These are phyloP conservation scores for Fregetta grallaria DNA, from an alignment of 2,113 vertebrate genomes.

Conservation along the genomic window DNA sequence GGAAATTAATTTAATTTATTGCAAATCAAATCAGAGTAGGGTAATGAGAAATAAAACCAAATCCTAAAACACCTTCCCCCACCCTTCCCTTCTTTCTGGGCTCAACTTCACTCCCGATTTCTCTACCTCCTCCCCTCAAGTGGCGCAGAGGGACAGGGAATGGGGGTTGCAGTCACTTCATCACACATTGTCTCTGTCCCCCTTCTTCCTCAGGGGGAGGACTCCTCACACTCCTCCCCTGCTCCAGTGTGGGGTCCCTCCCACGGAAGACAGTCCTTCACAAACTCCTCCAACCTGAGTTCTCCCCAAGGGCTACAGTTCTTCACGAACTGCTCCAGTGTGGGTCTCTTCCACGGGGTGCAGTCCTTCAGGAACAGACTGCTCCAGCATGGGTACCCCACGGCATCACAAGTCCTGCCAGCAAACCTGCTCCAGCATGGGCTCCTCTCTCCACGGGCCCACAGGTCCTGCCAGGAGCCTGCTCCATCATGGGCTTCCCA, in stretches of 20 bases:
- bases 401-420: not conserved
- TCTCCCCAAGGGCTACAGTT: not conserved
- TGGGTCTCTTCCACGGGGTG: not conserved
- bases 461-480: too few species aligned
- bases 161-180: not conserved
- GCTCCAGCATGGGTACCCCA: not conserved
- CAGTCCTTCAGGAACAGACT: not conserved
- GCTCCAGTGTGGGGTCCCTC: not conserved
- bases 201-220: not conserved
- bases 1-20: not conserved
- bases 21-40: not conserved
- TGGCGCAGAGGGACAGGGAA: rapidly evolving
- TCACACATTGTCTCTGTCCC: not conserved
- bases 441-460: not conserved
- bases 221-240: not conserved
- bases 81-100: not conserved
- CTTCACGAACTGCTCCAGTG: not conserved
- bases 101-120: not conserved
- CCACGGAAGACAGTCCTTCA: not conserved
- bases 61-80: not conserved
- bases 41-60: not conserved
- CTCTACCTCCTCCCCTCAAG: not conserved
- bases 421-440: not conserved
- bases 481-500: not conserved
- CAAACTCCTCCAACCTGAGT: not conserved